Evolutionary conservation across 2,797 vertebrate species (phyloP), one percentile per base, ranked within the genome.

Genomic region (Notolabrus celidotus): DNA sequence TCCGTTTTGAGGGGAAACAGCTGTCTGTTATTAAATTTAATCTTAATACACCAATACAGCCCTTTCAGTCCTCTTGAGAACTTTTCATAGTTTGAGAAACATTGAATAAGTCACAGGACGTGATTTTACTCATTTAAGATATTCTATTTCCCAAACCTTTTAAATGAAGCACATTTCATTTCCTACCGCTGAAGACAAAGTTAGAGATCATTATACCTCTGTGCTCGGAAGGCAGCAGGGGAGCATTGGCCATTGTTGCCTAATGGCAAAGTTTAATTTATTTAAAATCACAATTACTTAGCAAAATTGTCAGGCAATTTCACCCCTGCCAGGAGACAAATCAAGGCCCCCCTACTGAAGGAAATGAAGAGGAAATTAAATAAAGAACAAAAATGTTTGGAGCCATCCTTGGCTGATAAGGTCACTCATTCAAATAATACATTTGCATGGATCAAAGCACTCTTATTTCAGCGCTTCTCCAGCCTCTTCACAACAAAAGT

Each of bases 341-440:
- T 22, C 22, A 14, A 12, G 5, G n/a, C 27, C 23, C 3, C 12
- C n/a, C 5, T 4, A 27, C 22, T 19, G 46, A 19, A n/a, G 27
- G 11, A 65, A 67, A 67, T 50, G n/a, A 55, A 55, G 16, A 39
- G 20, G 38, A 53, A 5, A 54, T 23, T 47, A 31, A 64, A 43
- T 50, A 52, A 53, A 52, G 41, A 74, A 54, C 14, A 65, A 46
- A 67, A 46, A 70, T 22, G 46, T 43, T 42, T 38, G 2, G 4
- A 43, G 46, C 57, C 22, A 20, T 74, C 27, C 47, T 60, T 5
- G 7, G 10, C 12, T 70, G 71, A 74, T 67, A 53, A 80, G 58
- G 61, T 76, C 65, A 63, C 17, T 39, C 33, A 45, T 50, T 61
- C 8, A 60, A 56, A 76, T 36, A 71, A 52, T 7, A 66, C 3